Base-by-base conservation (phyloP, 1,140 invertebrate genomes). In the Drosophila teissieri region DNA sequence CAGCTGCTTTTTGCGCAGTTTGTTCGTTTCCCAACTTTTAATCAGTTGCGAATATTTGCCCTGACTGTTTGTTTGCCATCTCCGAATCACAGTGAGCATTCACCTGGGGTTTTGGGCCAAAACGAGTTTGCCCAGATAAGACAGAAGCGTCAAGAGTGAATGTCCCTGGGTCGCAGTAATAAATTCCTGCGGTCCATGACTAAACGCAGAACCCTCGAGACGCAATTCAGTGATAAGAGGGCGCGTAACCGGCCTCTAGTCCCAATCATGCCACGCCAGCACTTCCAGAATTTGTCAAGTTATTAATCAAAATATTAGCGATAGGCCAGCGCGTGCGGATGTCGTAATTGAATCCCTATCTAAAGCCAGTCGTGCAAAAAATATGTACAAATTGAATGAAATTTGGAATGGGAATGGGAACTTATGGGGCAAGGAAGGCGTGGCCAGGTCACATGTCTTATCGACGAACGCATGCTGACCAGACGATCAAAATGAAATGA, bases 241-340 rank as follows among this genome's bases (percentile, higher is more conserved):
- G 51, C 39, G 39, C 27, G n/a, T 40, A 48, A 69, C 69, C 68
- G 61, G 62, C 67, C 68, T 64, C 42, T 22, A 46, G 53, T 6
- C n/a, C n/a, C 49, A 64, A 68, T 57, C 76, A 75, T 58, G 69
- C 75, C 55, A 62, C 48, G 78, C 53, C 64, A 42, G 65, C 63
- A 61, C 22, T 54, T 39, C 49, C 37, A 56, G 49, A 75, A 54
- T 65, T 75, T 56, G 54, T 48, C 68, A 74, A 37, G 44, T 74
- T 73, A 74, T 54, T 80, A 84, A 80, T 77, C 61, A 58, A 77
- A 76, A 64, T 67, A 48, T 65, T 27, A 7, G 61, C 42, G 83
- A 79, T 78, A 86, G 82, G 70, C 15, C 46, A 42, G 61, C 60
- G 73, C 65, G 75, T 78, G 81, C 70, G 48, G 27, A 70, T 79